Evolutionary conservation across 1,140 invertebrate species (phyloP), one percentile per base, ranked within the genome.

Genomic region (Drosophila nikananu): DNA sequence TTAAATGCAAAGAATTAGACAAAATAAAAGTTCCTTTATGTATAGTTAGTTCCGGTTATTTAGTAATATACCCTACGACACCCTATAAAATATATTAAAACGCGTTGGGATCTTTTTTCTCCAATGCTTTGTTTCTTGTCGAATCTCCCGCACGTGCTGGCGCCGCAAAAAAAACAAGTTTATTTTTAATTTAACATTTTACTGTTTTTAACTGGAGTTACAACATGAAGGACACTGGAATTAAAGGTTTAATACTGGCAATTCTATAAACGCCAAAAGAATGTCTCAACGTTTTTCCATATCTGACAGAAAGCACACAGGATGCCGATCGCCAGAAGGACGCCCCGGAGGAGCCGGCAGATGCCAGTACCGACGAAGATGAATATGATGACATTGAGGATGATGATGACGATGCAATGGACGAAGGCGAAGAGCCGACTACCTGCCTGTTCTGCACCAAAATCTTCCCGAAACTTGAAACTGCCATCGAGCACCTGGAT

Each of bases 401-500:
- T 32, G 75, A 77, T 10, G 80, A 86, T 39, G 75, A 92, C 48
- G 91, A 90, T 9, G 71, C 78, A 17, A 77, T 81, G 51, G 89
- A 62, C 5, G 76, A 74, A 1, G 59, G 63, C 6, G 83, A 89
- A 27, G 93, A 92, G 10, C 60, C 86, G 42, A 93, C 94, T 27
- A 86, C 54, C 23, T 93, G 92, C 72, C 93, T 96, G 58, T 96
- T 96, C 93, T 96, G 95, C 87, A 49, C 92, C 8, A 91, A 93
- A 32, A 86, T 93, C 62, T 94, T 94, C 51, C 71, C 92, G 3
- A 94, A 93, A 42, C 93, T 95, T 15, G 94, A 95, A 41, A 91
- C 93, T 64, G 95, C 94, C 30, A 91, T 95, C 48, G 92, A 93
- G 27, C 95, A 96, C 77, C 94, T 95, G 72, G 93, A 94, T 65